Evolutionary conservation across 2,797 vertebrate species (phyloP).

Genomic region (Myioborus miniatus): DNA sequence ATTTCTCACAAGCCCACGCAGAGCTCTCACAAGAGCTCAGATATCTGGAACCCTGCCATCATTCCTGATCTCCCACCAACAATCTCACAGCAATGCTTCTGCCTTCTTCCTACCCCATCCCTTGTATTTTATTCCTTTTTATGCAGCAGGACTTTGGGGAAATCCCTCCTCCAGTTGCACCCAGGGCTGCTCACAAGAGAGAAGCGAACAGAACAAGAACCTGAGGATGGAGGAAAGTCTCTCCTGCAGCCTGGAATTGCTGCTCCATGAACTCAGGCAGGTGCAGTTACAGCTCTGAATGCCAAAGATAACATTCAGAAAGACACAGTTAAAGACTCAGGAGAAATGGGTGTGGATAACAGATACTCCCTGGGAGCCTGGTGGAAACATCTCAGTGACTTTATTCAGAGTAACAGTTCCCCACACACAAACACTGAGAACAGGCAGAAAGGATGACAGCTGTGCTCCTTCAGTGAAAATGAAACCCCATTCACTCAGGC

Average conservation of each 20-base stretch:
- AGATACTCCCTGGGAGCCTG: not conserved
- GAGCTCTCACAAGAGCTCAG: not conserved
- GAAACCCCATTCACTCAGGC: not conserved
- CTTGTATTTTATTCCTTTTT: not conserved
- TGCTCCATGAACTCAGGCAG: not conserved
- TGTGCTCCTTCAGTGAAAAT: not conserved
- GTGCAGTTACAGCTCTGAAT: not conserved
- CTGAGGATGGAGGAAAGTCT: not conserved
- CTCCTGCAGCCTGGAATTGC: not conserved
- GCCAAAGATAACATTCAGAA: not conserved
- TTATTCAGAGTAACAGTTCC: not conserved
- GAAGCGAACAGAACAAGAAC: not conserved
- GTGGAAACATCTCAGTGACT: not conserved
- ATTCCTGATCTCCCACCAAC: not conserved
- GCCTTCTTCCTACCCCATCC: not conserved
- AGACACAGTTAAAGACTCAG: not conserved
- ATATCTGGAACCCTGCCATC: slow-evolving; percentile 13
- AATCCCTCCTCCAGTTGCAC: not conserved
- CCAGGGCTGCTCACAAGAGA: not conserved
- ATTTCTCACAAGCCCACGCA: slow-evolving; percentile 23
- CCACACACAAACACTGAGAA: not conserved
- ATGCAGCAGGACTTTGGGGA: not conserved
- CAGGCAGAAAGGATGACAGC: not conserved
- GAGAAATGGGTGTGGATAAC: not conserved
- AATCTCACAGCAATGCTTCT: not conserved